These are phyloP conservation scores for Spodoptera litura DNA, from an alignment of 1,140 invertebrate species.

Conservation along the genomic window DNA sequence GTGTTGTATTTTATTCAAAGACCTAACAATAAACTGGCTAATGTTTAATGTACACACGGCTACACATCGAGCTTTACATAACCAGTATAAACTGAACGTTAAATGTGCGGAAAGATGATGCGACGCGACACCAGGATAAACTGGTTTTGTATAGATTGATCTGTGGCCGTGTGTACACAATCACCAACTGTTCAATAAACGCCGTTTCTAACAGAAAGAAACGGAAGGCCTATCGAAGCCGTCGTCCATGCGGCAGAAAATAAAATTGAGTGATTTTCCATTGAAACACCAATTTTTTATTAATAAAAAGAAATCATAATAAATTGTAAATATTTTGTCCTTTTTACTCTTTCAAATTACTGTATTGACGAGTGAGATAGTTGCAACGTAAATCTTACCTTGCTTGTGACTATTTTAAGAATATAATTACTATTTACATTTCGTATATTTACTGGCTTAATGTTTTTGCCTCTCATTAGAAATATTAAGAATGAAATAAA, in stretches of 20 bases:
- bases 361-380: slow-evolving; percentile 47
- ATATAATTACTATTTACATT: slow-evolving; percentile 14
- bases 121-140: too few species aligned
- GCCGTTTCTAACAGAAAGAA: neutral
- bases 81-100: too few species aligned
- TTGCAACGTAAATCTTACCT: slow-evolving; percentile 39
- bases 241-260: neutral
- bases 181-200: neutral
- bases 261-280: slow-evolving; percentile 18
- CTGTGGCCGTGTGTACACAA: too few species aligned
- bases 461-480: slow-evolving; percentile 25
- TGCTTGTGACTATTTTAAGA: slow-evolving; percentile 36
- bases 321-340: slow-evolving; percentile 47
- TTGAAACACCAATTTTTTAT: slow-evolving; percentile 37
- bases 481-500: slow-evolving; percentile 6
- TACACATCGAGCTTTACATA: too few species aligned
- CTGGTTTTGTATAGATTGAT: too few species aligned
- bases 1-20: too few species aligned
- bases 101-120: too few species aligned
- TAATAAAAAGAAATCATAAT: slow-evolving; percentile 13
- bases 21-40: too few species aligned
- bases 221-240: slow-evolving; percentile 1
- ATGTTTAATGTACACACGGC: too few species aligned
- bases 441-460: slow-evolving; percentile 24
- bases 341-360: slow-evolving; percentile 35